A percentile compares a stretch with the other conserved stretches of the same genome.
These are phyloP conservation scores for Agrilus planipennis DNA, from an alignment of 1,140 invertebrate species.

Conservation along the genomic window DNA sequence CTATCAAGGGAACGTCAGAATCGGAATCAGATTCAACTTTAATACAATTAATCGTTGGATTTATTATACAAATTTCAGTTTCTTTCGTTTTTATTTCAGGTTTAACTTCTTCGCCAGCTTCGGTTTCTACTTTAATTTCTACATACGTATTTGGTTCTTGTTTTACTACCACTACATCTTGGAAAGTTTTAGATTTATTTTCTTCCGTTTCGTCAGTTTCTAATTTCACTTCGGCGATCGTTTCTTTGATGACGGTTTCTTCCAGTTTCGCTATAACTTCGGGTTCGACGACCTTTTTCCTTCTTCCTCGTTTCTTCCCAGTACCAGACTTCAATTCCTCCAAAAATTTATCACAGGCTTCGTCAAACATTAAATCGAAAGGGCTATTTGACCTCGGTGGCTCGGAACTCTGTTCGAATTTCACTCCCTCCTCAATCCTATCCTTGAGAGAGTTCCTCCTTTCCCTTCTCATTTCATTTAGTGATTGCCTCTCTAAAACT, in stretches of 20 bases:
- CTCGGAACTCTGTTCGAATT: background rate
- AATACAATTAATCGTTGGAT: background rate
- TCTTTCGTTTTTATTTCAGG: slow-evolving; percentile 12
- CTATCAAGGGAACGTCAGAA: slow-evolving; percentile 29
- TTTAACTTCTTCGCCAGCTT: slow-evolving; percentile 4
- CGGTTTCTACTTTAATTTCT: slow-evolving; percentile 13
- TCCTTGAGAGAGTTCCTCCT: slow-evolving; percentile 36
- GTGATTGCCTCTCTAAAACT: slow-evolving; percentile 42
- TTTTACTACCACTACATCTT: no score
- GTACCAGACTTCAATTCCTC: slow-evolving; percentile 50
- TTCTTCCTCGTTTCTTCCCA: slow-evolving; percentile 40
- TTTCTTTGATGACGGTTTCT: slow-evolving; percentile 19
- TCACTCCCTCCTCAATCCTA: slow-evolving; percentile 6
- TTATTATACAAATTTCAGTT: slow-evolving; percentile 4
- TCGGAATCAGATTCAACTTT: slow-evolving; percentile 15
- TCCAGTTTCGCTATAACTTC: slow-evolving; percentile 23
- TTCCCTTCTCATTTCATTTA: slow-evolving; percentile 43
- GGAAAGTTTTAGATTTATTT: no score
- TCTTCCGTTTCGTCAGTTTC: no score
- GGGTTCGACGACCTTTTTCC: slow-evolving; percentile 35
- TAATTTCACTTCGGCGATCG: slow-evolving; percentile 7
- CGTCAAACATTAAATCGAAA: slow-evolving; percentile 35
- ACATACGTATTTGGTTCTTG: slow-evolving; percentile 6
- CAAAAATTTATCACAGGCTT: slow-evolving; percentile 57
- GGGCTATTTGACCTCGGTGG: slow-evolving; percentile 30